phyloP scores from a whole-genome alignment of 2,113 vertebrate genomes.

The Neoarius graeffei region DNA sequence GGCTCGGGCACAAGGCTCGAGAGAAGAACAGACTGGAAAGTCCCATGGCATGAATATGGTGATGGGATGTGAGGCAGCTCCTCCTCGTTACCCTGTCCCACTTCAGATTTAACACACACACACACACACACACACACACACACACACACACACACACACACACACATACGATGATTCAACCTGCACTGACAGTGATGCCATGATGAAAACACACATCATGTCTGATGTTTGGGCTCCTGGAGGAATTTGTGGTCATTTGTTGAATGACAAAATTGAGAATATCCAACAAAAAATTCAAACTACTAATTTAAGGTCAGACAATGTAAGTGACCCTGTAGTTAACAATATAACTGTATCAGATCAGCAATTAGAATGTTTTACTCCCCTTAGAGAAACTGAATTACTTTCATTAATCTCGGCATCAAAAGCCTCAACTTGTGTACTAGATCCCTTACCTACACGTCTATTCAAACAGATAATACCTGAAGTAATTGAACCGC shows the following conservation, averaged over 20 bases:
- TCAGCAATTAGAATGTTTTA: no score
- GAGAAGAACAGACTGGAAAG: conserved; percentile 31
- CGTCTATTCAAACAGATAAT: no score
- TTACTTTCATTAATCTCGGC: no score
- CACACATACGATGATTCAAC: conserved; percentile 4
- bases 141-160: neutral
- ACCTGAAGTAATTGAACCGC: no score
- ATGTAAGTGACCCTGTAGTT: no score
- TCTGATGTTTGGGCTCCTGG: conserved; percentile 6
- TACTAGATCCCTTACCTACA: no score
- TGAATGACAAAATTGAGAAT: no score
- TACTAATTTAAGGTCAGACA: no score
- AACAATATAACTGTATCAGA: no score
- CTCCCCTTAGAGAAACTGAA: no score
- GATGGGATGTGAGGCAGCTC: conserved; percentile 32
- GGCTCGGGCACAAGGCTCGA: conserved; percentile 40
- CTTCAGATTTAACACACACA: conserved; percentile 48
- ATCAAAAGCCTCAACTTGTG: no score
- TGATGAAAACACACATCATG: neutral
- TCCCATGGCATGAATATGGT: conserved; percentile 52
- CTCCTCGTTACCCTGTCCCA: conserved; percentile 33
- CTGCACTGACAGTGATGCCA: conserved; percentile 29
- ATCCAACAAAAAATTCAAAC: no score
- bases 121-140: neutral
- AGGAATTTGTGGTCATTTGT: conserved; percentile 1